Percentiles rank a stretch among this genome's conserved stretches.
Evolutionary conservation across 1,140 invertebrate genomes (phyloP).

Genomic region (Argopecten irradians): DNA sequence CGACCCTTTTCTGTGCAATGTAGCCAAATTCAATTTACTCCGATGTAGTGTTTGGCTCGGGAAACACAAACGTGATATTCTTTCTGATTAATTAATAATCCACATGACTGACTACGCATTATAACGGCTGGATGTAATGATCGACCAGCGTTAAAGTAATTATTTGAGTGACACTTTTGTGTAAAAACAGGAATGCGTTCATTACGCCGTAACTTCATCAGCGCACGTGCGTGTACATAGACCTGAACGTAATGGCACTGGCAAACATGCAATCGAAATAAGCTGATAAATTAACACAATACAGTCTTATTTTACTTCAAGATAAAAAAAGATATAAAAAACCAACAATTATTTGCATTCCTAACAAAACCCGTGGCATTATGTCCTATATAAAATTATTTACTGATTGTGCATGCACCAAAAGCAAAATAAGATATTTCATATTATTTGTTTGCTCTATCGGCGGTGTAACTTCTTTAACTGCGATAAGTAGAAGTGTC

Average conservation of each 20-base stretch:
- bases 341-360: too few species aligned
- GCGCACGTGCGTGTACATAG: background rate
- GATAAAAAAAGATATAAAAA: too few species aligned
- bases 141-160: background rate
- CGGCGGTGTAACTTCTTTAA: too few species aligned
- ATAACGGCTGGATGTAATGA: background rate
- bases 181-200: background rate
- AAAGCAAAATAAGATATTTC: too few species aligned
- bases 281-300: background rate
- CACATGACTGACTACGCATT: background rate
- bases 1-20: background rate
- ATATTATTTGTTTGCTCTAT: too few species aligned
- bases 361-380: too few species aligned
- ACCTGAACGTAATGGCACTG: too few species aligned
- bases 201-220: background rate
- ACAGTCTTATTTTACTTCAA: too few species aligned
- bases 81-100: constrained; percentile 18
- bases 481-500: background rate
- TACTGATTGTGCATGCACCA: too few species aligned
- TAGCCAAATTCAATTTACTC: background rate
- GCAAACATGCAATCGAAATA: too few species aligned
- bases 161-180: background rate
- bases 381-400: too few species aligned
- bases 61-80: background rate
- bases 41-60: background rate